phyloP scores from a whole-genome alignment of 2,888 invertebrate genomes.

The Cactoblastis cactorum region DNA sequence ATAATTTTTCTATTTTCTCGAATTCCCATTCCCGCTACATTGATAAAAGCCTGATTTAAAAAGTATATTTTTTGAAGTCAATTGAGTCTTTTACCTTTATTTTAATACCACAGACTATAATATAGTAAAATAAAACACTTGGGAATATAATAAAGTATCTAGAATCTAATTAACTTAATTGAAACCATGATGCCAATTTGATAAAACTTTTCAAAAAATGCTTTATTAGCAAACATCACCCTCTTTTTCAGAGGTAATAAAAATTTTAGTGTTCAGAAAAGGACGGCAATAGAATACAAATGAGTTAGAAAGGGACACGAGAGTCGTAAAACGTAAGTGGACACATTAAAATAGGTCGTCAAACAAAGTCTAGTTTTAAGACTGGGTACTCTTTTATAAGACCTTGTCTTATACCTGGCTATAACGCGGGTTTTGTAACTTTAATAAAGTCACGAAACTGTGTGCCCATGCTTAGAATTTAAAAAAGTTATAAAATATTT shows the following conservation, averaged over 20 bases:
- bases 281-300: constrained; percentile 26
- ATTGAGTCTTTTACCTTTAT: too few species aligned
- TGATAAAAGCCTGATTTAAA: too few species aligned
- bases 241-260: constrained; percentile 43
- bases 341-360: constrained; percentile 39
- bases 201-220: constrained; percentile 38
- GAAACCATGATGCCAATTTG: constrained; percentile 49
- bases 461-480: too few species aligned
- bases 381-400: not conserved
- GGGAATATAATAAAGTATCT: not conserved
- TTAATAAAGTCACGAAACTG: not conserved
- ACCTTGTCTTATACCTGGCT: not conserved
- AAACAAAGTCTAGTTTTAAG: constrained; percentile 34
- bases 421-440: not conserved
- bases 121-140: too few species aligned
- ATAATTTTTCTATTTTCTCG: too few species aligned
- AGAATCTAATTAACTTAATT: constrained; percentile 50
- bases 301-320: constrained; percentile 26
- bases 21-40: too few species aligned
- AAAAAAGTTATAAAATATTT: too few species aligned
- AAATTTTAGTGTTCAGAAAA: constrained; percentile 41
- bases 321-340: constrained; percentile 42
- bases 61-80: too few species aligned
- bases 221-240: constrained; percentile 25
- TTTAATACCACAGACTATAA: too few species aligned